Conservation (phyloP, 2,113 vertebrate genomes). For the Nycticorax nycticorax region DNA sequence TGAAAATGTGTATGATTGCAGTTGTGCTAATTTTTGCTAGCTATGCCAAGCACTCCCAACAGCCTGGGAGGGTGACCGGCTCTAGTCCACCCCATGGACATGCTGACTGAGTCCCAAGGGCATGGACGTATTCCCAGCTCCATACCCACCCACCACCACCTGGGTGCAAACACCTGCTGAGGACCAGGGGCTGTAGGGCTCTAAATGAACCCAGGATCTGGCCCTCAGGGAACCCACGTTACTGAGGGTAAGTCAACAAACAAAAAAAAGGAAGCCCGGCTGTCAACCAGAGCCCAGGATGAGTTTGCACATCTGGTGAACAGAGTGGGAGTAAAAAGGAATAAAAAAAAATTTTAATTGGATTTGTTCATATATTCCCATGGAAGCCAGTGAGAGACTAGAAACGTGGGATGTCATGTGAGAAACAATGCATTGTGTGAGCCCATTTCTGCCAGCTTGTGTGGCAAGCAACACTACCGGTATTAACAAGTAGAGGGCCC, state of each 20-base stretch:
- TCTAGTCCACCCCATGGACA: background rate
- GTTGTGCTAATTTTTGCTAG: conserved; percentile 34
- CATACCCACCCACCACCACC: background rate
- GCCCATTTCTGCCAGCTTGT: background rate
- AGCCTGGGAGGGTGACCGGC: background rate
- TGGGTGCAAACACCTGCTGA: background rate
- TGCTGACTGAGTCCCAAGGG: background rate
- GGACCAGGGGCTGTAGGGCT: background rate
- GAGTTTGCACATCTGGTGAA: conserved; percentile 37
- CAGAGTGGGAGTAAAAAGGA: background rate
- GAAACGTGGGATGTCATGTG: background rate
- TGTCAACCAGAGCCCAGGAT: background rate
- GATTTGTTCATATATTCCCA: background rate
- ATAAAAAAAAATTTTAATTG: background rate
- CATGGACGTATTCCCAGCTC: background rate
- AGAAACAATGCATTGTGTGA: background rate
- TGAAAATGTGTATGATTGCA: conserved; percentile 46
- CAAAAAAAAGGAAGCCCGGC: background rate
- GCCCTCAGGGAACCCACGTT: background rate
- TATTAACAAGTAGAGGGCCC: background rate
- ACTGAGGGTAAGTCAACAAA: background rate
- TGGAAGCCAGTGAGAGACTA: background rate
- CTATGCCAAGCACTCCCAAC: background rate
- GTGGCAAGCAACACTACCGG: background rate
- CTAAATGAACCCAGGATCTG: background rate